phyloP scores from a whole-genome alignment of 2,113 vertebrate species.

The Sphyrna mokarran region DNA sequence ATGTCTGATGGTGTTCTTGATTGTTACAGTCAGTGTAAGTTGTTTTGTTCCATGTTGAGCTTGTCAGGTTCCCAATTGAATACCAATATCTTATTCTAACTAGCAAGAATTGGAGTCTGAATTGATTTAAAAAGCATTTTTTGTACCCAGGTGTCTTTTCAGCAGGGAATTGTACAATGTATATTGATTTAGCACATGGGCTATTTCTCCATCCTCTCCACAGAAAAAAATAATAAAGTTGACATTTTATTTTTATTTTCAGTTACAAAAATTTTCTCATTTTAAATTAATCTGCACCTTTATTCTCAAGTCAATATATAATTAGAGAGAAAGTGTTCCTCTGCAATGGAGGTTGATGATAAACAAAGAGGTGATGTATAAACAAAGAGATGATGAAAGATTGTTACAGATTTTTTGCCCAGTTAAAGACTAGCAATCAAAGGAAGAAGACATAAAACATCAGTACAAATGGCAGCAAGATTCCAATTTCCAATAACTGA shows the following conservation, averaged over 20 bases:
- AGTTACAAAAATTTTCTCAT: neutral
- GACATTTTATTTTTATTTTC: neutral
- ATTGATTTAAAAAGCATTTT: neutral
- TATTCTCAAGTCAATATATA: slow-evolving; percentile 30
- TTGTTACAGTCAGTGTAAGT: neutral
- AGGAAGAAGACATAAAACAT: neutral
- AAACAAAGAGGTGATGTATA: neutral
- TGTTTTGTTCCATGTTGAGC: neutral
- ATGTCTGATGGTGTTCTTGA: neutral
- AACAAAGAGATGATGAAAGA: neutral
- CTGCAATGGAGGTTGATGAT: neutral
- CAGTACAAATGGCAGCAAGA: neutral
- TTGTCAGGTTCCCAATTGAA: neutral
- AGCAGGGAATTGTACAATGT: neutral
- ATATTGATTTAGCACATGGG: neutral
- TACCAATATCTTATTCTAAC: neutral
- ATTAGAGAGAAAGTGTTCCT: slow-evolving; percentile 21
- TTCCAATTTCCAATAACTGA: neutral
- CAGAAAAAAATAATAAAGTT: neutral
- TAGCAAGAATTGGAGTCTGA: neutral
- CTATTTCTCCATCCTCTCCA: neutral
- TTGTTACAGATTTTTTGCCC: neutral
- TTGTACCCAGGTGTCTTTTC: neutral
- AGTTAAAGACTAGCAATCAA: neutral
- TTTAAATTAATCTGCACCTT: neutral